Evolutionary conservation across 2,888 invertebrate genomes (phyloP), one percentile per base, ranked within the genome.

Genomic region (Cyclophora albipunctata): DNA sequence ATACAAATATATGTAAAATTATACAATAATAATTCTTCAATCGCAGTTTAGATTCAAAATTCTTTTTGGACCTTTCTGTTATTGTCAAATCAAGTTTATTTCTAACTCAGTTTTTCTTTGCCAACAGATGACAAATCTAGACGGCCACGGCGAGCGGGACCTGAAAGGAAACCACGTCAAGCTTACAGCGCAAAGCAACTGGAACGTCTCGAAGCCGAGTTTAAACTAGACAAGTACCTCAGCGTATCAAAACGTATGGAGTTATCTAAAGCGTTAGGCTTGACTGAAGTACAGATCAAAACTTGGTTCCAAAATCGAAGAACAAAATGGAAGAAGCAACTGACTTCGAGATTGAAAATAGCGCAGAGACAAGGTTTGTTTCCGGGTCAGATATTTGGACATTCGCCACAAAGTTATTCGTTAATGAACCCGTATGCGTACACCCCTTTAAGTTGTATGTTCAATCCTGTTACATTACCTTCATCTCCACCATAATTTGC

Each of bases 301-400:
- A 98, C 98, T 0, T 98, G 98, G 98, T 98, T 98, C 75, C 97
- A 97, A 81, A 97, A 98, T 75, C 90, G 98, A 52, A 90, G 98
- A 55, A 98, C 98, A 0, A 98, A 98, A 76, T 98, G 98, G 98
- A 98, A 98, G 84, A 98, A 98, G 69, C 98, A 98, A 72, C 84
- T 98, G 67, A 97, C 98, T 0, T 95, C 96, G 0, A 89, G 96
- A 3, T 81, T 98, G 57, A 96, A 97, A 78, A 94, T 97, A 77
- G 96, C 96, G 0, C 97, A 96, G 69, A 86, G 96, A 2, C 96
- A 96, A 71, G 95, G 95, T 0, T 71, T 95, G 35, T 94, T 94
- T 66, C 91, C 92, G 0, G 91, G 92, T 0, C 92, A 92, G 56
- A 92, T 93, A 66, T 91, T 94, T 57, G 90, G 92, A 20, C 90